Evolutionary conservation across 2,888 invertebrate genomes (phyloP), one percentile per base, ranked within the genome.

Genomic region (Nomada goodeniana): DNA sequence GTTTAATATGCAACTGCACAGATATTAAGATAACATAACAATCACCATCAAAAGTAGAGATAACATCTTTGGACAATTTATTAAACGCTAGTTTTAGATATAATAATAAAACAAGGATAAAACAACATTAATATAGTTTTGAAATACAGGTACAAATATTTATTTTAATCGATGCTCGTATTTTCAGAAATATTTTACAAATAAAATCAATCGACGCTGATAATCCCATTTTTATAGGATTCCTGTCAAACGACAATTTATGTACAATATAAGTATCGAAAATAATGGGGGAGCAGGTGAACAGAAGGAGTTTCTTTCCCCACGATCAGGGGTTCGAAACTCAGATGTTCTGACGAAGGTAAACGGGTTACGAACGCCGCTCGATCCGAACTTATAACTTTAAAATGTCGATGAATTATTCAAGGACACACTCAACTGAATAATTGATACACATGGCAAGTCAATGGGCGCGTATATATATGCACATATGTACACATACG

Each of bases 381-480:
- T 76, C 61, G 68, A 74, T 65, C 80, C 77, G 78, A 87, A 86
- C 86, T 90, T 86, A 85, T 90, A 88, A 88, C 81, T 82, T 84
- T 72, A 73, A 86, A 88, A 87, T 79, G 82, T 68, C 84, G 78
- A 90, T 90, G 90, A 91, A 91, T 90, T 89, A 91, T 91, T 90
- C 91, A 91, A 85, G 77, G 84, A 80, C 85, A 89, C 84, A 83
- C 85, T 89, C 87, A 80, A 80, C 83, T 88, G 91, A 91, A 91
- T 91, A 91, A 91, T 91, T 89, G 91, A 91, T 91, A 91, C 89
- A 89, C 89, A 88, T 85, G 88, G 81, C 65, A 86, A 83, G 81
- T 86, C 83, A 83, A 79, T 86, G 86, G 75, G 71, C n/a, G 67
- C 60, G 11, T 55, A 57, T 64, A 68, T 36, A 57, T 67, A 42